phyloP scores from a whole-genome alignment of 1,140 invertebrate species.

The Eriosoma lanigerum region DNA sequence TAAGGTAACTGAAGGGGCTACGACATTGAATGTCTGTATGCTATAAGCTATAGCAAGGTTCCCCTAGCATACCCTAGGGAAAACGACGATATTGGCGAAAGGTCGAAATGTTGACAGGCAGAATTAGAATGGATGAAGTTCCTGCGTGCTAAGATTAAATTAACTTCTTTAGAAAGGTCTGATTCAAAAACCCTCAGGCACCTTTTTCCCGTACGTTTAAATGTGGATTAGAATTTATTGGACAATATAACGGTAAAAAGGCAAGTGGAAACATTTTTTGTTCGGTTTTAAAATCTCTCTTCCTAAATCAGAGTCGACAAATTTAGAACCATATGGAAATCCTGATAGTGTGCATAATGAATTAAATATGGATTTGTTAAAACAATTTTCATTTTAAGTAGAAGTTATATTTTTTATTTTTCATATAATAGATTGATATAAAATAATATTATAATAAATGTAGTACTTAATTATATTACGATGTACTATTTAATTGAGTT shows the following conservation, averaged over 20 bases:
- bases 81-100: conserved; percentile 38
- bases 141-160: conserved; percentile 45
- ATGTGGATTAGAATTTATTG: conserved; percentile 47
- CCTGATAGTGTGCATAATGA: no score
- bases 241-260: conserved; percentile 29
- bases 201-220: conserved; percentile 19
- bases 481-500: no score
- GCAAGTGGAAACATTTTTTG: conserved; percentile 7
- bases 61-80: background rate
- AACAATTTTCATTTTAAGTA: no score
- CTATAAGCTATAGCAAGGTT: conserved; percentile 28
- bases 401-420: no score
- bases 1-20: background rate
- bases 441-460: no score
- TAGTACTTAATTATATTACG: no score
- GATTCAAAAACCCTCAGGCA: conserved; percentile 29
- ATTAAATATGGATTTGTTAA: no score
- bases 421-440: no score
- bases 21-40: conserved; percentile 34
- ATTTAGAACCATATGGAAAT: background rate
- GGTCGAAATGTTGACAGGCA: conserved; percentile 46
- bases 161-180: conserved; percentile 25
- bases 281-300: background rate
- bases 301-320: background rate
- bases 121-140: conserved; percentile 50